phyloP scores from a whole-genome alignment of 2,113 vertebrate genomes.

The Zingel zingel region DNA sequence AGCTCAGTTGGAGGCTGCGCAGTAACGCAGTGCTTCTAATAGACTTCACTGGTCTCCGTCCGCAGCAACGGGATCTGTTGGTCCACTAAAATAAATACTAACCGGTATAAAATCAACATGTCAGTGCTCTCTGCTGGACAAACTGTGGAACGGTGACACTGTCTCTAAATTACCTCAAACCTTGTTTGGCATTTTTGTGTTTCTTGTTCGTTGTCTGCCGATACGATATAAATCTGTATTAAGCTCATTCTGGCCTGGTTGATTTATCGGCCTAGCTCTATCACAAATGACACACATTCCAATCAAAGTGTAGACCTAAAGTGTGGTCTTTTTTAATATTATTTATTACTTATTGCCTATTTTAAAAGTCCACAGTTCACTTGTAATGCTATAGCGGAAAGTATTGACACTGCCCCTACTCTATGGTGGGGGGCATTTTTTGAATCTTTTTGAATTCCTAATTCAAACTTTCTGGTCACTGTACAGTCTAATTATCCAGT shows the following conservation, averaged over 20 bases:
- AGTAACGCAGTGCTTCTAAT: too few relatives aligned
- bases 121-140: slow-evolving; percentile 32
- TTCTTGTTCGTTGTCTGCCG: not conserved
- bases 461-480: slow-evolving; percentile 5
- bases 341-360: not conserved
- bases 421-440: not conserved
- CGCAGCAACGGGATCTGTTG: too few relatives aligned
- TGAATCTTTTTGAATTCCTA: slow-evolving; percentile 35
- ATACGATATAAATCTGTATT: not conserved
- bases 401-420: not conserved
- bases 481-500: slow-evolving; percentile 40
- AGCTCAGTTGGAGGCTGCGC: too few relatives aligned
- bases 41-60: too few relatives aligned
- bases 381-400: not conserved
- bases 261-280: not conserved
- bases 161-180: not conserved
- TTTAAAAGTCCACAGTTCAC: not conserved
- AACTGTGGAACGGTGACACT: not conserved
- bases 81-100: not conserved
- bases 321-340: not conserved
- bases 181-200: not conserved
- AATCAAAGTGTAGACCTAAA: not conserved
- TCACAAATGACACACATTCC: not conserved
- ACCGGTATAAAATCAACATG: not conserved
- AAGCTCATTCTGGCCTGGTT: not conserved